These are phyloP conservation scores for Coptotermes formosanus DNA, from an alignment of 1,140 invertebrate species.

Conservation along the genomic window DNA sequence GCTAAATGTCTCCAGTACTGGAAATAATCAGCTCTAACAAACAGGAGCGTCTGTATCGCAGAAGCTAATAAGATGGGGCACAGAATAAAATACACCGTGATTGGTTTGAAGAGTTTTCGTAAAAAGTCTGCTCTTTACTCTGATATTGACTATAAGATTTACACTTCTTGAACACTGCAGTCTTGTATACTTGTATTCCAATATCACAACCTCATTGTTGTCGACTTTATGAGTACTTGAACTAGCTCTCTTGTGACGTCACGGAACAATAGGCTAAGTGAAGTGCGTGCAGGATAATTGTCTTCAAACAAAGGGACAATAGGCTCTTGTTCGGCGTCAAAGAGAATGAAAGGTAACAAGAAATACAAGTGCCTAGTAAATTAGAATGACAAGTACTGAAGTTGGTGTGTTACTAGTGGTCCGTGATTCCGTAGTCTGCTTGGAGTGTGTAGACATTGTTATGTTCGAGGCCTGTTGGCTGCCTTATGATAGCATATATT, in stretches of 20 bases:
- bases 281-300: conserved; percentile 7
- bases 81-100: too few relatives aligned
- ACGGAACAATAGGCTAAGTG: background rate
- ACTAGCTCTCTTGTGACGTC: background rate
- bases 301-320: conserved; percentile 18
- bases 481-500: too few relatives aligned
- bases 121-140: too few relatives aligned
- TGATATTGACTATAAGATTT: too few relatives aligned
- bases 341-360: background rate
- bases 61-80: too few relatives aligned
- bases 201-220: background rate
- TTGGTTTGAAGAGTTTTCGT: too few relatives aligned
- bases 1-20: too few relatives aligned
- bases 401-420: background rate
- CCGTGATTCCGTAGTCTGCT: background rate
- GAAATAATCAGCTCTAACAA: too few relatives aligned
- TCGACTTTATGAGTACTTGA: background rate
- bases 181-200: background rate
- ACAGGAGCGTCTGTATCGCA: too few relatives aligned
- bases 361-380: background rate
- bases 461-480: too few relatives aligned
- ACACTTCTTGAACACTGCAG: background rate
- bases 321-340: background rate
- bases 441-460: too few relatives aligned
- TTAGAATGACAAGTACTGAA: background rate